phyloP scores from a whole-genome alignment of 2,113 vertebrate species.

The Ptilorrhoa leucosticta region DNA sequence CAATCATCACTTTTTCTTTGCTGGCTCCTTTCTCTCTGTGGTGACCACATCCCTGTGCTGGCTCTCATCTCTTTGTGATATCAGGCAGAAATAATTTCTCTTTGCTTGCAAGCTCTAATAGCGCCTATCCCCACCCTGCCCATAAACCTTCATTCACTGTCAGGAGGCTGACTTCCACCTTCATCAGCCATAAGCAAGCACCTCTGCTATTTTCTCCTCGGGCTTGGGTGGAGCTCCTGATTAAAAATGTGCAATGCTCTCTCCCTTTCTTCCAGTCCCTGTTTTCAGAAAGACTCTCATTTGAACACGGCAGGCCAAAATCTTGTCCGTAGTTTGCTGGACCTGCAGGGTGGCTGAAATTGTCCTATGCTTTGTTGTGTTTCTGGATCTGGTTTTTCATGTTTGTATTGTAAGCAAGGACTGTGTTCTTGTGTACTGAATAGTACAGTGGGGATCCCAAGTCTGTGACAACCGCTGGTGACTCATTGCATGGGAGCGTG shows the following conservation, averaged over 20 bases:
- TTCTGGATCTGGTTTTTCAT: neutral
- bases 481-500: neutral
- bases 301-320: neutral
- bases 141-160: slow-evolving; percentile 3
- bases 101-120: neutral
- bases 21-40: neutral
- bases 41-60: neutral
- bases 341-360: neutral
- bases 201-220: slow-evolving; percentile 22
- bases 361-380: neutral
- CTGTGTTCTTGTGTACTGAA: neutral
- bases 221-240: slow-evolving; percentile 44
- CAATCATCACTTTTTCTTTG: neutral
- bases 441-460: neutral
- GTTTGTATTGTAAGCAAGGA: neutral
- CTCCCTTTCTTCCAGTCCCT: neutral
- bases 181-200: neutral
- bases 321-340: neutral
- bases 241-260: neutral
- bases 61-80: neutral
- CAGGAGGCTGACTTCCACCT: slow-evolving; percentile 11
- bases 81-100: slow-evolving; percentile 33
- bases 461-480: neutral
- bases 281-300: neutral
- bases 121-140: slow-evolving; percentile 3